Base-by-base conservation (phyloP, 2,888 invertebrate species). In the Drosophila anomelani region DNA sequence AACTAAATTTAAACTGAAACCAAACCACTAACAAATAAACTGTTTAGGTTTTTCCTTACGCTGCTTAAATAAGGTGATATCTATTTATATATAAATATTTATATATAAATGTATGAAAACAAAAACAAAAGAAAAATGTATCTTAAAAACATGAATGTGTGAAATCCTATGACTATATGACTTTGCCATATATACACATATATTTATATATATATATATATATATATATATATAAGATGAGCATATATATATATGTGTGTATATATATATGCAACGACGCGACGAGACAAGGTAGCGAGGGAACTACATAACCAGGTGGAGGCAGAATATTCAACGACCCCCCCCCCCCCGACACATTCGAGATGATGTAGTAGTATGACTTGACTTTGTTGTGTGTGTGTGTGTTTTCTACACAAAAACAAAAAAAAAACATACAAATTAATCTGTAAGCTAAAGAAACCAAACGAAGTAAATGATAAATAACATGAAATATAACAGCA, bases 21-120 rank as follows among this genome's bases (percentile, higher is more conserved):
- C 53, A 72, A 70, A 71, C 46, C 39, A 69, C 56, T 67, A 67
- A 70, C 46, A 53, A 60, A 72, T 68, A 47, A 83, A 76, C 70
- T 72, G 71, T 81, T 81, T 81, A 80, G 74, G 83, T 78, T 88
- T 83, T 86, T 88, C 81, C 85, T 83, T 83, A 86, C 81, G 84
- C 86, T 88, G 80, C 88, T 85, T 80, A 82, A 85, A 85, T 85
- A 79, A 88, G 75, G 88, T 83, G 83, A 83, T 83, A 88, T 86
- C 78, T 85, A 88, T 88, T 71, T 85, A 77, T 77, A 80, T 72
- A 76, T 69, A 68, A 59, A 66, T 61, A 66, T 56, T 66, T 57
- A 74, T 73, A 51, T 54, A 59, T 57, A 64, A 78, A 60, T 66
- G 49, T 71, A 56, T 66, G 15, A 62, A 69, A 69, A 58, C 17